Evolutionary conservation across 2,888 invertebrate species (phyloP).

Genomic region (Polyommatus iphigenia): DNA sequence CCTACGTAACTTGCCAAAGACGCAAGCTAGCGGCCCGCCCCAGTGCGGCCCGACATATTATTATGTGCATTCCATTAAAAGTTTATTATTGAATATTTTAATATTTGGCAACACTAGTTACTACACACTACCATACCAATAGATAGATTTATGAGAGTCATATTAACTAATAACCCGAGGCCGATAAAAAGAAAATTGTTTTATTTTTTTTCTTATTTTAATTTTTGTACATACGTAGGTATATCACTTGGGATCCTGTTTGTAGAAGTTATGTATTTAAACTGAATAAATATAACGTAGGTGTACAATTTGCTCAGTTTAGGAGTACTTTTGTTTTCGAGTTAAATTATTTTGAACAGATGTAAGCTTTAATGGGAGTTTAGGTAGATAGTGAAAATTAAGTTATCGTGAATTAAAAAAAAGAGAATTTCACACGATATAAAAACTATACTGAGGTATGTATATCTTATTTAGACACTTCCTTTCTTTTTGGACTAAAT

Average conservation of each 20-base stretch:
- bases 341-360: background rate
- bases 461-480: no score
- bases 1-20: no score
- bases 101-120: background rate
- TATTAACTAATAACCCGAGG: background rate
- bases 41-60: no score
- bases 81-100: background rate
- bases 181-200: background rate
- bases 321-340: background rate
- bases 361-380: no score
- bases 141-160: background rate
- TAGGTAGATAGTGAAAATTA: no score
- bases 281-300: background rate
- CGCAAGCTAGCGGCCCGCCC: no score
- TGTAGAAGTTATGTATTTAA: background rate
- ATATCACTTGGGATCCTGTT: background rate
- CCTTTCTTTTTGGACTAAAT: no score
- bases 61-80: no score
- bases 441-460: no score
- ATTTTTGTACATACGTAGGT: background rate
- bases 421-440: no score
- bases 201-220: background rate
- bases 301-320: slow-evolving; percentile 2
- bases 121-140: background rate
- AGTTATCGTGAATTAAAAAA: no score